Evolutionary conservation across 2,113 vertebrate genomes (phyloP).

Genomic region (Podarcis muralis): DNA sequence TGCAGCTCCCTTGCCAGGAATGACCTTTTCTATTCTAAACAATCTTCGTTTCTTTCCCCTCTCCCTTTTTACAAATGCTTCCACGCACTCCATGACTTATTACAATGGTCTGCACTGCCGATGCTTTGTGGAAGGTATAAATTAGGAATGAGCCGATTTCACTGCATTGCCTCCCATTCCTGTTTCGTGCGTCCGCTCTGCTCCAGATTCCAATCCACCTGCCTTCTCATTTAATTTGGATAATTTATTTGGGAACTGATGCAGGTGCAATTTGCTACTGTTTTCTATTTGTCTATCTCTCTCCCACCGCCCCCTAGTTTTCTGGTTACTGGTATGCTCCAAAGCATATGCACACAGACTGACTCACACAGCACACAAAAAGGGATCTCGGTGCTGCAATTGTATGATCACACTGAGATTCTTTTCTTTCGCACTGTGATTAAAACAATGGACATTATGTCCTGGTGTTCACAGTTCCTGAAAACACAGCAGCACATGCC

Average conservation of each 20-base stretch:
- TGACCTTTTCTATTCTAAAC: constrained; percentile 9
- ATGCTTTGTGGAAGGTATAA: background rate
- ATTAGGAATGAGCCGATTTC: background rate
- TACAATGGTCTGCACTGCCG: background rate
- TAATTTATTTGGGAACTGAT: background rate
- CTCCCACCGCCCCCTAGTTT: background rate
- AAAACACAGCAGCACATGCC: too few relatives aligned
- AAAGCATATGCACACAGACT: background rate
- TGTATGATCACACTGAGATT: background rate
- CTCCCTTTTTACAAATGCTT: background rate
- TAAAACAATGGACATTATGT: background rate
- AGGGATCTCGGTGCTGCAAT: too few relatives aligned
- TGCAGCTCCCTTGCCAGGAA: background rate
- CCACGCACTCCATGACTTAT: background rate
- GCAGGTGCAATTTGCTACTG: background rate
- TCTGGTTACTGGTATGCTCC: background rate
- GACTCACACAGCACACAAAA: background rate
- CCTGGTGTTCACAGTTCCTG: background rate
- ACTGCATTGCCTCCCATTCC: background rate
- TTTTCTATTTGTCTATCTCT: background rate
- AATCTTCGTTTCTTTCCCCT: background rate
- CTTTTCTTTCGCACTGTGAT: background rate
- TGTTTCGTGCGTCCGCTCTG: background rate
- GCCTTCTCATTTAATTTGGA: background rate
- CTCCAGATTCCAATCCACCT: background rate